These are phyloP conservation scores for Monochamus alternatus DNA, from an alignment of 2,888 invertebrate genomes.

Conservation along the genomic window DNA sequence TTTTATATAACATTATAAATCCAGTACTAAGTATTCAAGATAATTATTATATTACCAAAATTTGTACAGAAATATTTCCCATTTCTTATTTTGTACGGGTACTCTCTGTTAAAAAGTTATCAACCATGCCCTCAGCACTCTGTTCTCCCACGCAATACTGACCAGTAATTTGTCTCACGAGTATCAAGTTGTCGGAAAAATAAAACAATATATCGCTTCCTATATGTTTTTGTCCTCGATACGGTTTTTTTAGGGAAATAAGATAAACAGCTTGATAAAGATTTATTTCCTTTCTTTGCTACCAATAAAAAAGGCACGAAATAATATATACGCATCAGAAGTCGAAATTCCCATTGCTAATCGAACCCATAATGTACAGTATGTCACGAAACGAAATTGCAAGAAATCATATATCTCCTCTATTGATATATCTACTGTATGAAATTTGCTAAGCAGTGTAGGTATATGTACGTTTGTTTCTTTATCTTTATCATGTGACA, in stretches of 20 bases:
- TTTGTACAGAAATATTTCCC: too few relatives aligned
- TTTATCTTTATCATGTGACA: too few relatives aligned
- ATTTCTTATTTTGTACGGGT: too few relatives aligned
- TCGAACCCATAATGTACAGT: too few relatives aligned
- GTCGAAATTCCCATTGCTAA: background rate
- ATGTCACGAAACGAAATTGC: too few relatives aligned
- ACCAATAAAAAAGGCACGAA: background rate
- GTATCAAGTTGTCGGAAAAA: background rate
- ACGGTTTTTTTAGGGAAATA: background rate
- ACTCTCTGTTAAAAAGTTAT: background rate
- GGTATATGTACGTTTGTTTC: too few relatives aligned
- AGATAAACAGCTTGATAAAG: constrained; percentile 1
- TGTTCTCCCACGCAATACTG: background rate
- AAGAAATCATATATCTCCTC: too few relatives aligned
- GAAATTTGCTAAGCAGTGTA: too few relatives aligned
- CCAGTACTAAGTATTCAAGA: too few relatives aligned
- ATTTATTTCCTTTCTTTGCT: background rate
- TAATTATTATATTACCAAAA: too few relatives aligned
- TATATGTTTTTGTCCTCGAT: background rate
- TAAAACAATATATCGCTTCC: background rate
- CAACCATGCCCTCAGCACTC: background rate
- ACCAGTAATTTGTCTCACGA: background rate
- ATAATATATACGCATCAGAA: background rate
- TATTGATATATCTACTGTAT: too few relatives aligned
- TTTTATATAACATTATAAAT: too few relatives aligned